These are phyloP conservation scores for Papilio elwesi DNA, from an alignment of 2,888 invertebrate genomes.

Conservation along the genomic window DNA sequence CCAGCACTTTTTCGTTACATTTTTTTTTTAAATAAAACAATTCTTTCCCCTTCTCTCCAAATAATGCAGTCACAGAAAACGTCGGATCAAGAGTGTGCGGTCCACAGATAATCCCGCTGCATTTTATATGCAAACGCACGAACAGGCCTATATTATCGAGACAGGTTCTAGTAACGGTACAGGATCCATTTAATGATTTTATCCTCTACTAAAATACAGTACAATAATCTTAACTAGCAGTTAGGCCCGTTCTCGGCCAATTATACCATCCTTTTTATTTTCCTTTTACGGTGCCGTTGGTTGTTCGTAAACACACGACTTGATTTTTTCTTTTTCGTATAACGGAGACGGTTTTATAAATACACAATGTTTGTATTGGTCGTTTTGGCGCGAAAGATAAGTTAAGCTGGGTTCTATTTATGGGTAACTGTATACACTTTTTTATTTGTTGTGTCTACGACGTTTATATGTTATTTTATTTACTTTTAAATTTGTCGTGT, in stretches of 20 bases:
- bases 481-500: no score
- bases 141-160: constrained; percentile 31
- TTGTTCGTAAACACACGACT: constrained; percentile 49
- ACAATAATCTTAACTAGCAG: constrained; percentile 40
- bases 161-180: constrained; percentile 66
- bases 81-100: constrained; percentile 26
- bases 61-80: background rate
- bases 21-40: background rate
- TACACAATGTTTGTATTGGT: constrained; percentile 31
- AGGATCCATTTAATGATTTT: constrained; percentile 39
- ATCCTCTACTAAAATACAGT: constrained; percentile 39
- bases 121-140: constrained; percentile 27
- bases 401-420: constrained; percentile 18
- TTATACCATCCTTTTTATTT: constrained; percentile 37
- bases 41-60: background rate
- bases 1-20: no score
- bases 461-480: constrained; percentile 15
- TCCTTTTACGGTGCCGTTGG: constrained; percentile 41
- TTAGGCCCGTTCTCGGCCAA: constrained; percentile 40
- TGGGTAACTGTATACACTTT: constrained; percentile 1
- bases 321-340: constrained; percentile 47
- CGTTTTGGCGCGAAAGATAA: constrained; percentile 37
- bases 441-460: constrained; percentile 9
- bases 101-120: constrained; percentile 29
- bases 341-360: constrained; percentile 47